Evolutionary conservation across 2,888 invertebrate species (phyloP).

Genomic region (Cryptocephalus moraei): DNA sequence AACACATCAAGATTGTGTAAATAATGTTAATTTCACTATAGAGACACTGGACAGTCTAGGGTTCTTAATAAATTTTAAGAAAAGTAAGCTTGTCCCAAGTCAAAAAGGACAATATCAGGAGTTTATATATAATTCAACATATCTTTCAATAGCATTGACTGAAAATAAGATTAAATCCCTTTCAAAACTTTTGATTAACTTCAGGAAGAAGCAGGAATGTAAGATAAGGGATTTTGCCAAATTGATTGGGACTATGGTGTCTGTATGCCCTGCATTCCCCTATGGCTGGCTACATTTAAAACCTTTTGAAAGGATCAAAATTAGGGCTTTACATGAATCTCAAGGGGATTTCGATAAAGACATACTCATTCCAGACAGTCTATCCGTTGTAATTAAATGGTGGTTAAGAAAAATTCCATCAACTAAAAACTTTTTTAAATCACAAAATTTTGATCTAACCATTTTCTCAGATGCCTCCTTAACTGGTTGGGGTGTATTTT

Average conservation of each 20-base stretch:
- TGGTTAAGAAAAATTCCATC: conserved; percentile 10
- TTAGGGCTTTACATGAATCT: background rate
- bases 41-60: no score
- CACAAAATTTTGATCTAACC: conserved; percentile 1
- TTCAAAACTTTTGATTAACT: background rate
- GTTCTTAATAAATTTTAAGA: no score
- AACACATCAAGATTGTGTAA: no score
- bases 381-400: conserved; percentile 6
- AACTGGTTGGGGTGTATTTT: background rate
- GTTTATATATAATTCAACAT: conserved; percentile 1
- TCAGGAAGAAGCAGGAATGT: background rate
- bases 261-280: background rate
- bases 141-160: background rate
- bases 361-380: conserved; percentile 4
- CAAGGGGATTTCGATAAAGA: conserved; percentile 2
- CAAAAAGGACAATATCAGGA: no score
- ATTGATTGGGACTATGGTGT: background rate
- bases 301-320: conserved; percentile 1
- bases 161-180: background rate
- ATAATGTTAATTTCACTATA: no score
- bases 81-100: no score
- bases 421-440: conserved; percentile 5
- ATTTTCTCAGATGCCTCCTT: conserved; percentile 16
- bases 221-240: background rate
- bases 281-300: conserved; percentile 10